These are phyloP conservation scores for Pseudococcus longispinus DNA, from an alignment of 2,888 invertebrate genomes.

Conservation along the genomic window DNA sequence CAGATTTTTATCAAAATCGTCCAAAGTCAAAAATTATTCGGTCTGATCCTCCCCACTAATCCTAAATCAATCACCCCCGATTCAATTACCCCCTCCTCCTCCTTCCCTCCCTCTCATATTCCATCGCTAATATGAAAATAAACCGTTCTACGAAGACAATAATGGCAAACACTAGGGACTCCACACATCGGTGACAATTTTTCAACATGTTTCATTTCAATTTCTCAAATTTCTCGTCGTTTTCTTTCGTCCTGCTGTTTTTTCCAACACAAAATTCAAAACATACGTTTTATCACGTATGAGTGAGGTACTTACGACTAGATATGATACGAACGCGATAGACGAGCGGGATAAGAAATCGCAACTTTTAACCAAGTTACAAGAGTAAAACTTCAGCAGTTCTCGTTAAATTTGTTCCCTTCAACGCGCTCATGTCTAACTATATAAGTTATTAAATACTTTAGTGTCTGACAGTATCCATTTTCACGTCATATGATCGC, in stretches of 20 bases:
- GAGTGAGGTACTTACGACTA: background rate
- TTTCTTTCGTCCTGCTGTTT: background rate
- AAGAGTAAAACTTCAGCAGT: background rate
- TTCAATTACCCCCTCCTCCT: no score
- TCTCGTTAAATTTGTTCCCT: background rate
- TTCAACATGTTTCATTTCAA: background rate
- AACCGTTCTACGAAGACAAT: no score
- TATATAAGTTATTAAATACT: conserved; percentile 31
- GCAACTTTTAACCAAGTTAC: conserved; percentile 36
- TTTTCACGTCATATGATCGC: conserved; percentile 29
- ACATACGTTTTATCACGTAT: background rate
- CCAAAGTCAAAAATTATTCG: no score
- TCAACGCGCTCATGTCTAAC: conserved; percentile 12
- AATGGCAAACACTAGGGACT: background rate
- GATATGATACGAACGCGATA: background rate
- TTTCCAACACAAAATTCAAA: background rate
- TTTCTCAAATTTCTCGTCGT: no score
- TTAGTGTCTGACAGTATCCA: conserved; percentile 29
- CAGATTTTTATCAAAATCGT: no score
- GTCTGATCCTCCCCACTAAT: no score
- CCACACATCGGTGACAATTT: background rate
- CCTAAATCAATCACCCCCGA: no score
- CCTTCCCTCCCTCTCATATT: no score
- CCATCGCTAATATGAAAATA: no score
- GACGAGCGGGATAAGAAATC: background rate